Conservation (phyloP, 2,113 vertebrate genomes). For the Callopanchax toddi region DNA sequence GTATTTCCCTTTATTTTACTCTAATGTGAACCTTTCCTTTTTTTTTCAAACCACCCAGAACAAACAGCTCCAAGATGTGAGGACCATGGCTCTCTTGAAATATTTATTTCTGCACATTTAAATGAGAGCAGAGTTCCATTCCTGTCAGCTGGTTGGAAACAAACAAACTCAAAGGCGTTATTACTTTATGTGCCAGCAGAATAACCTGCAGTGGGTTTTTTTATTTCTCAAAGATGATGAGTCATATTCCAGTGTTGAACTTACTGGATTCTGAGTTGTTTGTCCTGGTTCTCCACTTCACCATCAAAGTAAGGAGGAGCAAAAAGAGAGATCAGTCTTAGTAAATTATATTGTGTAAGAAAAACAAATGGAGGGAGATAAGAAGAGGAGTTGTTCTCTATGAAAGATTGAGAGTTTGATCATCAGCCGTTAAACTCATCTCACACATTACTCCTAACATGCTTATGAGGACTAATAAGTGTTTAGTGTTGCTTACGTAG, state of each 20-base stretch:
- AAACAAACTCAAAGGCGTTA: conserved; percentile 1
- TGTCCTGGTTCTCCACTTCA: conserved; percentile 16
- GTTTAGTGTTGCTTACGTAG: too few species aligned
- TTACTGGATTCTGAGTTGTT: too few species aligned
- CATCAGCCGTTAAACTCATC: too few species aligned
- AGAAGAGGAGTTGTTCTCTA: too few species aligned
- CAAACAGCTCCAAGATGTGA: neutral
- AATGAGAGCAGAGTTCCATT: too few species aligned
- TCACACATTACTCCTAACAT: too few species aligned
- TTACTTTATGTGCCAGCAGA: conserved; percentile 11
- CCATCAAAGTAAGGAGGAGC: conserved; percentile 19
- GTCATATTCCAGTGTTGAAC: too few species aligned
- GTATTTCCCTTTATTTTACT: neutral
- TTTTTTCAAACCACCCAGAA: neutral
- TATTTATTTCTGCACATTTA: too few species aligned
- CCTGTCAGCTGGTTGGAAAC: conserved; percentile 10
- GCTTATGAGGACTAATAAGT: too few species aligned
- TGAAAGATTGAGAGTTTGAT: too few species aligned
- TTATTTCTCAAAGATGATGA: conserved; percentile 30
- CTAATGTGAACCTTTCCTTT: too few species aligned
- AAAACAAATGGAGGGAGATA: conserved; percentile 1
- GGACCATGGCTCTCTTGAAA: neutral
- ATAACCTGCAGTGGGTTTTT: conserved; percentile 7
- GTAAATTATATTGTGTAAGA: conserved; percentile 42
- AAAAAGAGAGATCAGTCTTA: conserved; percentile 42